Conservation (phyloP, 2,888 invertebrate species). For the Oeneis ivallda region DNA sequence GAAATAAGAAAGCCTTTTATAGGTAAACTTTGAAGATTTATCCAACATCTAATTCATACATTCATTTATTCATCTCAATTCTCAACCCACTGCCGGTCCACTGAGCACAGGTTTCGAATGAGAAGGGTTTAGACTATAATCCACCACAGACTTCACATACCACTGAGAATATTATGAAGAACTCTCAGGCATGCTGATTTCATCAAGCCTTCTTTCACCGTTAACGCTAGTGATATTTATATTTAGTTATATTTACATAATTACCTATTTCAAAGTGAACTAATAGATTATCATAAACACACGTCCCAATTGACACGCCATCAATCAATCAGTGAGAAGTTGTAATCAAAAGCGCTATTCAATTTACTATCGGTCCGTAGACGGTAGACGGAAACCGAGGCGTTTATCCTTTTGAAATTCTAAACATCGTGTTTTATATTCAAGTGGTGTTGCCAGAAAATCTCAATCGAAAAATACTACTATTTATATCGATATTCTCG, state of each 20-base stretch:
- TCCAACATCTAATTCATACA: slow-evolving; percentile 20
- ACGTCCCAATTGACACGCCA: slow-evolving; percentile 33
- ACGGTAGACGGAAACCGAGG: slow-evolving; percentile 44
- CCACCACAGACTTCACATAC: too few species aligned
- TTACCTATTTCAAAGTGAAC: slow-evolving; percentile 29
- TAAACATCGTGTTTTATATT: slow-evolving; percentile 58
- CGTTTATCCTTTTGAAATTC: slow-evolving; percentile 63
- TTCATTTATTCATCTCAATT: too few species aligned
- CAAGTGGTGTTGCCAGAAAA: slow-evolving; percentile 39
- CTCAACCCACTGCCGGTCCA: too few species aligned
- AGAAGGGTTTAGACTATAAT: too few species aligned
- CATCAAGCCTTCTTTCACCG: too few species aligned
- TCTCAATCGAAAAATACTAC: not conserved
- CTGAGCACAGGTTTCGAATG: too few species aligned
- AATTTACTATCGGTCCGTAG: slow-evolving; percentile 43
- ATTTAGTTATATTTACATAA: too few species aligned
- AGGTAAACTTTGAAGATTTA: slow-evolving; percentile 14
- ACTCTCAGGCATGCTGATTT: too few species aligned
- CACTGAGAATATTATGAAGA: too few species aligned
- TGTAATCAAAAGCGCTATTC: slow-evolving; percentile 42
- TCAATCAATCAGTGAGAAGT: slow-evolving; percentile 38
- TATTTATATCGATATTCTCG: not conserved
- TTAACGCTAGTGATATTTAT: too few species aligned
- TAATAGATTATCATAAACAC: slow-evolving; percentile 32
- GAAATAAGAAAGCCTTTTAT: too few species aligned